Base-by-base conservation (phyloP, 2,113 vertebrate species). In the Triplophysa dalaica region DNA sequence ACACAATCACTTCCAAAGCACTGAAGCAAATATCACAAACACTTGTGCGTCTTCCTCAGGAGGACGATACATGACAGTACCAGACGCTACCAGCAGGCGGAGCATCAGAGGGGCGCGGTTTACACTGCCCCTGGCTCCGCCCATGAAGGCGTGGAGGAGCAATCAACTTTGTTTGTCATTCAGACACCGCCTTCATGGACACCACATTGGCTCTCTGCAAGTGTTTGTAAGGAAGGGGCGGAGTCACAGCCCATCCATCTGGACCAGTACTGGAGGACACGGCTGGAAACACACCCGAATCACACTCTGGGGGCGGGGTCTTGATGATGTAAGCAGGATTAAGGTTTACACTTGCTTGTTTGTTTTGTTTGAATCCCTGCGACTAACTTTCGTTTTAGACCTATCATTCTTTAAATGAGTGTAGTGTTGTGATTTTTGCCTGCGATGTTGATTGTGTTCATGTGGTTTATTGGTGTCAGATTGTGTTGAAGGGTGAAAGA, bases 281-380 rank as follows among this genome's bases (percentile, higher is more conserved):
- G 94, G 94, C 86, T 99, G 97, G 97, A 95, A 94, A 75, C 93
- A 94, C 70, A 95, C 97, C 4, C 94, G 94, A 41, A 90, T 98
- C 84, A 96, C 94, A 4, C 66, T 98, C 70, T 92, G 62, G 86
- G 96, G 94, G 48, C 82, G 66, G 0, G 94, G 93, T 82, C 82
- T 96, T 84, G 93, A 93, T 86, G 97, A 95, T 69, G 97, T 99
- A 85, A 97, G 97, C 96, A 89, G 16, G 13, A 4, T 14, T 4
- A 4, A 14, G 4, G 29, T 29, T 29, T 29, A 4, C 29, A 29
- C 4, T 29, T 29, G 29, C 29, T 29, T 29, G 29, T 29, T 29
- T 29, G 29, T 29, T 3, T 29, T 29, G 29, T 29, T 29, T 4
- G 29, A 4, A 4, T 3, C 29, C 29, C 3, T 4, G 29, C 0